Evolutionary conservation across 2,113 vertebrate species (phyloP), one percentile per base, ranked within the genome.

Genomic region (Coreoperca whiteheadi): DNA sequence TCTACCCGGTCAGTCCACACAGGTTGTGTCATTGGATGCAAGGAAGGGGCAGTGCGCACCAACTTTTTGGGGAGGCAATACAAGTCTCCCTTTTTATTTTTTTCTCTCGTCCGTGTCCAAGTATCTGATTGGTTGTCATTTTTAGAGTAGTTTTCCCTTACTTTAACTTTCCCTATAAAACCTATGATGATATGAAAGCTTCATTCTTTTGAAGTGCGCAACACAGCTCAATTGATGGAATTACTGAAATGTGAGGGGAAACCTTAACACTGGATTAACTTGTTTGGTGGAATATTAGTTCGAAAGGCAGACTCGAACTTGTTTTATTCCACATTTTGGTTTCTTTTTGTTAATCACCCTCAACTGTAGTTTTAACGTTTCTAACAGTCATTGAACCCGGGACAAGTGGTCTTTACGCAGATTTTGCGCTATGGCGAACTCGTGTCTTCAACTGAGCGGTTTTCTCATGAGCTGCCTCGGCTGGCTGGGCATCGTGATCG

Each of bases 401-500:
- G 20, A 61, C 25, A 5, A 34, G 66, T 23, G 61, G 4, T 39
- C 48, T 86, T 85, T 65, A 65, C 67, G 57, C 77, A 65, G 54
- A 37, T 0, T 81, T 65, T 67, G 72, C 61, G 83, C 41, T 57
- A 99, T 99, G 98, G 97, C 97, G 48, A 98, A 97, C 92, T 93
- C 96, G 39, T 98, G 97, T 83, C 91, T 99, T 79, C 98, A 97
- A 87, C 91, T 98, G 67, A 95, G 95, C 20, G 98, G 97, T 59
- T 98, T 99, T 74, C 87, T 97, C 81, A 87, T 97, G 80, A 96
- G 98, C 72, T 96, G 95, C 32, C 74, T 99, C 0, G 98, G 98
- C 9, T 99, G 98, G 98, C 95, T 99, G 10, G 95, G 97, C 30
- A 95, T 99, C 63, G 89, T 99, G 15, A 95, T 99, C 66, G 97